Conservation (phyloP, 2,888 invertebrate species). For the Drosophila peninsularis region DNA sequence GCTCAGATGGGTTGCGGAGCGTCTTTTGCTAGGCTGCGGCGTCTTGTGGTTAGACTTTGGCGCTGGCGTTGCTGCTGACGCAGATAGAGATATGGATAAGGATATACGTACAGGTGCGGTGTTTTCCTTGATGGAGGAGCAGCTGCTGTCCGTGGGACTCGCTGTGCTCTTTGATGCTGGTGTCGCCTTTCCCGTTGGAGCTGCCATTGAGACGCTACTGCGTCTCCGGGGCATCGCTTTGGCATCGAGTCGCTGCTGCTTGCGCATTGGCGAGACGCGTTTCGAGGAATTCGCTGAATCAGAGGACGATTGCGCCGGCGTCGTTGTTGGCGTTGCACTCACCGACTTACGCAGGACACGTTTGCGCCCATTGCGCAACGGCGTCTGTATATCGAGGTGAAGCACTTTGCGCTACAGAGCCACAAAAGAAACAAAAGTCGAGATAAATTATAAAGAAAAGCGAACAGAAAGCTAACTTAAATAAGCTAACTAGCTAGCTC, state of each 20-base stretch:
- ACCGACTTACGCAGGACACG: constrained; percentile 60
- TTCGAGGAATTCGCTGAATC: constrained; percentile 27
- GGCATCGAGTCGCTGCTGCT: constrained; percentile 65
- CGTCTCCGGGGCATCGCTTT: constrained; percentile 13
- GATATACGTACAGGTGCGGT: constrained; percentile 39
- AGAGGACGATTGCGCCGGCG: constrained; percentile 23
- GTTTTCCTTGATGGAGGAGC: constrained; percentile 66
- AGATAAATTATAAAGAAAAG: constrained; percentile 12
- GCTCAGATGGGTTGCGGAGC: neutral
- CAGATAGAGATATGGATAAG: constrained; percentile 13
- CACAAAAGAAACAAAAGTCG: constrained; percentile 18
- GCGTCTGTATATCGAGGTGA: constrained; percentile 62
- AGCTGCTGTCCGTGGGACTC: constrained; percentile 70
- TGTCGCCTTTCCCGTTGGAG: neutral
- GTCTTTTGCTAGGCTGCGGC: constrained; percentile 9
- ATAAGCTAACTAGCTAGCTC: neutral
- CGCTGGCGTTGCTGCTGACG: constrained; percentile 9
- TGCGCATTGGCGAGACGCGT: constrained; percentile 63
- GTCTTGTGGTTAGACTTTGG: neutral
- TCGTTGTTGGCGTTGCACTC: neutral
- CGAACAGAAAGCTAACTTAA: constrained; percentile 18
- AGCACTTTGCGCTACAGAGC: constrained; percentile 50
- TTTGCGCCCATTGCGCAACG: constrained; percentile 78
- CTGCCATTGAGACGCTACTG: constrained; percentile 1
- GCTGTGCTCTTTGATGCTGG: constrained; percentile 21